phyloP scores from a whole-genome alignment of 1,140 invertebrate species.

The Drosophila baimaii region DNA sequence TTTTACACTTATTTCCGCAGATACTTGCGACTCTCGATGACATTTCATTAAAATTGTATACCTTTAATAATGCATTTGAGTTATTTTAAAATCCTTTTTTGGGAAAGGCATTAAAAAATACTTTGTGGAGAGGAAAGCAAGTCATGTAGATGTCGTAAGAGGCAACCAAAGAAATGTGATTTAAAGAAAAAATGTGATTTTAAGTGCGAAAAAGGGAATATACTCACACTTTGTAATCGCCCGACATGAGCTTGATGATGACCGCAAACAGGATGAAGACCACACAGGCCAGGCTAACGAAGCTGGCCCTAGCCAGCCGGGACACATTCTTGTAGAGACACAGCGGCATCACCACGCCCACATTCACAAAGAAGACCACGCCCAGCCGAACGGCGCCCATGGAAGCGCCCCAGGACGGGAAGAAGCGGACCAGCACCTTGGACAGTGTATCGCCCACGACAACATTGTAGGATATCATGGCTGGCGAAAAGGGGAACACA shows the following conservation, averaged over 20 bases:
- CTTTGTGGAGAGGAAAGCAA: not conserved
- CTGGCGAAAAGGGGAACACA: slow-evolving; percentile 85
- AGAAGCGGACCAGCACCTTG: slow-evolving; percentile 90
- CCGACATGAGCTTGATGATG: slow-evolving; percentile 85
- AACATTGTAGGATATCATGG: slow-evolving; percentile 96
- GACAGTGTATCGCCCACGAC: slow-evolving; percentile 95
- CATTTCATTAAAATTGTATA: slow-evolving; percentile 4
- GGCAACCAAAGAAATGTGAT: not conserved
- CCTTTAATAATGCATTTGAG: not conserved
- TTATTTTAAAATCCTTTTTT: not conserved
- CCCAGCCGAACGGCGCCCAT: slow-evolving; percentile 88
- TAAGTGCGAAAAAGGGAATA: not conserved
- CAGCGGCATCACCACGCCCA: slow-evolving; percentile 91
- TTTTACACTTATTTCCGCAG: slow-evolving; percentile 5
- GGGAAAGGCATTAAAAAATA: too few relatives aligned
- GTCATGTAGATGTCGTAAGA: not conserved
- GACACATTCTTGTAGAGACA: slow-evolving; percentile 93
- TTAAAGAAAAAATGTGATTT: not conserved
- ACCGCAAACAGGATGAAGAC: slow-evolving; percentile 90
- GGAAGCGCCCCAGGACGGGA: slow-evolving; percentile 85
- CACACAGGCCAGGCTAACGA: slow-evolving; percentile 91
- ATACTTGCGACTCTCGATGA: not conserved
- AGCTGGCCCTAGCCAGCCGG: slow-evolving; percentile 91
- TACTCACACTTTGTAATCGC: slow-evolving; percentile 86
- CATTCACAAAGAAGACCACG: slow-evolving; percentile 90